phyloP scores from a whole-genome alignment of 1,140 invertebrate species.

The Trichoplusia ni region DNA sequence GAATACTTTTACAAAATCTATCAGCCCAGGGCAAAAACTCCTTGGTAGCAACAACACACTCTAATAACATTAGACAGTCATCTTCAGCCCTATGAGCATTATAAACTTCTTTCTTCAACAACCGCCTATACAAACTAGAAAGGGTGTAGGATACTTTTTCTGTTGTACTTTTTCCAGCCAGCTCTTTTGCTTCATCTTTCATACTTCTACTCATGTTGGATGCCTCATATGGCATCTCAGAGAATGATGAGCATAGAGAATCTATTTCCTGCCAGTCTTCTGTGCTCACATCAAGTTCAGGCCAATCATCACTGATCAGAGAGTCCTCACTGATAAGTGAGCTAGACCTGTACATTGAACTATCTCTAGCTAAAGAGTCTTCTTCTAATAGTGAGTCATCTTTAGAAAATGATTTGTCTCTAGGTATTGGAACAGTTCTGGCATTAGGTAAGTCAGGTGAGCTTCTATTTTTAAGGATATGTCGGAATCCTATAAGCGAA shows the following conservation, averaged over 20 bases:
- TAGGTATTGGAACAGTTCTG: slow-evolving; percentile 1
- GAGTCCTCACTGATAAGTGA: slow-evolving; percentile 37
- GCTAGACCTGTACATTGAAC: no score
- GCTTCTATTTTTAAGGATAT: slow-evolving; percentile 55
- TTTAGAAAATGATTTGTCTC: background rate
- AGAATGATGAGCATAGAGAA: slow-evolving; percentile 57
- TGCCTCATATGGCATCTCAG: slow-evolving; percentile 39
- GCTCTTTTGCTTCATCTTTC: background rate
- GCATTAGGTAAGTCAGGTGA: slow-evolving; percentile 12
- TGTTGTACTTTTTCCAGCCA: slow-evolving; percentile 25
- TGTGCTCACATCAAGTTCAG: slow-evolving; percentile 53
- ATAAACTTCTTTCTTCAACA: slow-evolving; percentile 68
- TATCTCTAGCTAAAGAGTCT: slow-evolving; percentile 1
- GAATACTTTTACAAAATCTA: slow-evolving; percentile 72
- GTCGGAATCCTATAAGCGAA: slow-evolving; percentile 78
- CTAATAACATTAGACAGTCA: slow-evolving; percentile 82
- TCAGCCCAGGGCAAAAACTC: slow-evolving; percentile 83
- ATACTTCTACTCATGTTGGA: background rate
- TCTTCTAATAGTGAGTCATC: slow-evolving; percentile 10
- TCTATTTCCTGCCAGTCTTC: slow-evolving; percentile 73
- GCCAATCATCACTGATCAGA: slow-evolving; percentile 63
- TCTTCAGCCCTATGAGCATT: slow-evolving; percentile 82
- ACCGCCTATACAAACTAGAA: slow-evolving; percentile 77
- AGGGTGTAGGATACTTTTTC: slow-evolving; percentile 77
- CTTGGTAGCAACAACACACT: slow-evolving; percentile 80